These are phyloP conservation scores for Megaleporinus macrocephalus DNA, from an alignment of 2,113 vertebrate genomes.

Conservation along the genomic window DNA sequence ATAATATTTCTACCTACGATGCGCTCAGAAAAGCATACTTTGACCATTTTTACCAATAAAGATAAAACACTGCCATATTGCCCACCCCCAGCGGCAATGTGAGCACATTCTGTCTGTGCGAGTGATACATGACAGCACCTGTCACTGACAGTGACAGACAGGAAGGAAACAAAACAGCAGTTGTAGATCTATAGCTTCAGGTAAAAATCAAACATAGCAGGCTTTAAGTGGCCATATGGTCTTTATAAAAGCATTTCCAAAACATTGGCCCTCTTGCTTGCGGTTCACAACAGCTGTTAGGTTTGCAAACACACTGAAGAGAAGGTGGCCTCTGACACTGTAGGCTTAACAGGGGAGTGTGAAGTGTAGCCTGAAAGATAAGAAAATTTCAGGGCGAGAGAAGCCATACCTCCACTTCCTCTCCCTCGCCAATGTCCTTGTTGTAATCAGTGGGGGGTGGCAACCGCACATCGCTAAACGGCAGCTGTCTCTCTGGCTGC, in stretches of 20 bases:
- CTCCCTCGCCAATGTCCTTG: slow-evolving; percentile 90
- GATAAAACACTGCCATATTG: too few relatives aligned
- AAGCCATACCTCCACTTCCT: slow-evolving; percentile 89
- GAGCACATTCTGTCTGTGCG: background rate
- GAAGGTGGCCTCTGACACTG: background rate
- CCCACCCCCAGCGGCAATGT: too few relatives aligned
- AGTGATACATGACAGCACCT: background rate
- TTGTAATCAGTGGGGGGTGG: slow-evolving; percentile 86
- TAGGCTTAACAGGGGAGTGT: background rate
- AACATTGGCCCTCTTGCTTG: background rate
- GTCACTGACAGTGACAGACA: background rate
- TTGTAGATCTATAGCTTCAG: background rate
- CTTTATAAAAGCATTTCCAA: background rate
- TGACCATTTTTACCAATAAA: too few relatives aligned
- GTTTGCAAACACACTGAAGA: background rate
- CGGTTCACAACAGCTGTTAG: background rate
- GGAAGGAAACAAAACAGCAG: background rate
- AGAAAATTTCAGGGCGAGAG: background rate
- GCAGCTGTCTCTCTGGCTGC: slow-evolving; percentile 91
- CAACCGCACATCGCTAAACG: slow-evolving; percentile 89
- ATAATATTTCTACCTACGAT: too few relatives aligned
- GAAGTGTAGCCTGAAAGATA: background rate
- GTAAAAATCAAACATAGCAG: background rate
- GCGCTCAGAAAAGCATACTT: too few relatives aligned
- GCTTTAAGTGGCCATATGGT: background rate